Percentiles rank a stretch among this genome's conserved stretches.
Evolutionary conservation across 92 coral and sea anemone genomes (phyloP).

Genomic region (Umimayanthus chanpuru): DNA sequence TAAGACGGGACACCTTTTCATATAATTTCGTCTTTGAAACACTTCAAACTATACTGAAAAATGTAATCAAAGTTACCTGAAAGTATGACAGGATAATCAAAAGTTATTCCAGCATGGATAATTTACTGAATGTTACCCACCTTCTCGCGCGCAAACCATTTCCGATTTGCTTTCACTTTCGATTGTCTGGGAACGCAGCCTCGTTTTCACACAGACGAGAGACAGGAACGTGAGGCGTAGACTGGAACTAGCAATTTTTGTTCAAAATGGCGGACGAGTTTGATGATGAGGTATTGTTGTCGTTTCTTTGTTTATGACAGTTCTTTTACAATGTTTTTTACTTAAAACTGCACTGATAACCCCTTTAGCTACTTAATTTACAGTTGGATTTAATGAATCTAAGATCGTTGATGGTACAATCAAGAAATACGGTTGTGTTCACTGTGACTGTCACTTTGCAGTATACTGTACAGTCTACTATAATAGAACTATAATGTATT

Average conservation of each 20-base stretch:
- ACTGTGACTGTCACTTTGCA: no score
- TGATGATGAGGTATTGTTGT: constrained; percentile 46
- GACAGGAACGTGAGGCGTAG: neutral
- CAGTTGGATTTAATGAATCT: neutral
- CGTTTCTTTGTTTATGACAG: neutral
- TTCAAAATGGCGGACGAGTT: constrained; percentile 62
- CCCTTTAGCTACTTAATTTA: neutral
- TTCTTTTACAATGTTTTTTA: neutral
- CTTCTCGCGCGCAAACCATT: neutral
- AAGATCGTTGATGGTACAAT: no score
- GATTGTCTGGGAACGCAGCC: neutral
- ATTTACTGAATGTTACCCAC: neutral
- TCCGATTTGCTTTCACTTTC: constrained; percentile 17
- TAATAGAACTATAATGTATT: no score
- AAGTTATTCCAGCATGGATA: neutral
- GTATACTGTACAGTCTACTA: no score
- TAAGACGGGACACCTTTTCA: no score
- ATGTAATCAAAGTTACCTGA: neutral
- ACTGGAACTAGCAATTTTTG: constrained; percentile 9
- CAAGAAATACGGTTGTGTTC: no score
- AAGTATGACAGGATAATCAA: neutral
- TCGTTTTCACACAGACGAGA: constrained; percentile 11
- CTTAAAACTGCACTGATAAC: neutral
- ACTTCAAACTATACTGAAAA: neutral
- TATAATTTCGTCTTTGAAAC: neutral